Evolutionary conservation across 2,888 invertebrate species (phyloP), one percentile per base, ranked within the genome.

Genomic region (Pristionchus fissidentatus): DNA sequence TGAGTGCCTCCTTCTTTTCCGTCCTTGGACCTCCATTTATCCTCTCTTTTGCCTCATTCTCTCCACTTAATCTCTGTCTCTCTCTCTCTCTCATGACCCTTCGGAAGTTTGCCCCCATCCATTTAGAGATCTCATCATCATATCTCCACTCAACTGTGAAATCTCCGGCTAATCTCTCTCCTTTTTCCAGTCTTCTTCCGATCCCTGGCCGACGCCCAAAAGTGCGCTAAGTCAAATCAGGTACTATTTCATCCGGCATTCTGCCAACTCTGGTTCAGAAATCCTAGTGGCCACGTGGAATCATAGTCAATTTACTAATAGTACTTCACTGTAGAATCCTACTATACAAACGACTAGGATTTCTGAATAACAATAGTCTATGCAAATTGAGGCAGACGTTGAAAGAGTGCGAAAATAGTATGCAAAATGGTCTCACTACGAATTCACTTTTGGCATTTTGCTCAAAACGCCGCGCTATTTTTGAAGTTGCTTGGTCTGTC

Each of bases 91-190:
- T n/a, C 22, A 38, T 70, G 70, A 41, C 41, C 70, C 41, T 26
- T 70, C 70, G 70, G 70, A 3, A 70, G 70, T 70, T 70, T 41
- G 41, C 70, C 26, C 62, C 32, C 62, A n/a, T 62, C 70, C 70
- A 70, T 70, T 70, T 70, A 41, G 43, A 38, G 41, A 70, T 43
- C 70, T 32, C 70, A 70, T n/a, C n/a, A n/a, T 70, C 70, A 70
- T 70, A 70, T 70, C 70, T 70, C 70, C 70, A 70, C 41, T 70
- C 70, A 70, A 26, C 70, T 70, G 66, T 70, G 70, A 70, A 70
- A 70, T 70, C 41, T n/a, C 70, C 70, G 41, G 1, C 70, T 70
- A 70, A 70, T 70, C 70, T 70, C n/a, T 38, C 43, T 35, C 43
- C 10, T 43, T 41, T 70, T 41, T 26, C n/a, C n/a, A 70, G 41